Evolutionary conservation across 2,888 invertebrate genomes (phyloP), one percentile per base, ranked within the genome.

Genomic region (Argynnis bischoffii): DNA sequence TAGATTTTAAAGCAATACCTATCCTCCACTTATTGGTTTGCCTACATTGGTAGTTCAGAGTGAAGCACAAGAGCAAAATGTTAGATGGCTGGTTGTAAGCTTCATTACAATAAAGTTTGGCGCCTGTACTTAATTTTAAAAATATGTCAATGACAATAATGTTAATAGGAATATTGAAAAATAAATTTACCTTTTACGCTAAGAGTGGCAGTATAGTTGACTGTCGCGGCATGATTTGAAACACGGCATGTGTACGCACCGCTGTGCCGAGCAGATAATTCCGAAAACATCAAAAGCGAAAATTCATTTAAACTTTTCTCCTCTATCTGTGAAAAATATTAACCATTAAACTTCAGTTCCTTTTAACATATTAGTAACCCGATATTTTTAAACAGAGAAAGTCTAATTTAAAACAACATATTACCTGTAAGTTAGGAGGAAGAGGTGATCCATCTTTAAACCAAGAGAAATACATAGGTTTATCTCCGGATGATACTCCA

Each of bases 211-310:
- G 95, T 95, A 81, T 94, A 95, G 86, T 95, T 94, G 77, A 94
- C 95, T 77, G 93, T 92, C 65, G 95, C 95, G 65, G 95, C 96
- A 75, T 94, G 94, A 86, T 96, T 96, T 77, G 94, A 89, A 13
- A 95, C 95, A 75, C 94, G 94, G 85, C 96, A 96, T 55, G 96
- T 95, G 85, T 96, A 96, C 73, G 92, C 93, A 57, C 95, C 95
- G 81, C 94, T 94, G 84, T 95, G 95, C 69, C 90, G 90, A 70
- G 95, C 94, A 71, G 93, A 89, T 75, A 95, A 94, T 79, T 94
- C 95, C 81, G 95, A 93, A 82, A 95, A 95, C 81, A 95, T 94
- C 79, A 96, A 87, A 82, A 95, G 92, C 54, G 95, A 95, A 81
- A 95, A 95, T 84, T 95, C 95, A 82, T 95, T 95, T 71, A 95